These are phyloP conservation scores for human (Homo sapiens) DNA, from an alignment of 2,113 vertebrate genomes.

Conservation along the genomic window DNA sequence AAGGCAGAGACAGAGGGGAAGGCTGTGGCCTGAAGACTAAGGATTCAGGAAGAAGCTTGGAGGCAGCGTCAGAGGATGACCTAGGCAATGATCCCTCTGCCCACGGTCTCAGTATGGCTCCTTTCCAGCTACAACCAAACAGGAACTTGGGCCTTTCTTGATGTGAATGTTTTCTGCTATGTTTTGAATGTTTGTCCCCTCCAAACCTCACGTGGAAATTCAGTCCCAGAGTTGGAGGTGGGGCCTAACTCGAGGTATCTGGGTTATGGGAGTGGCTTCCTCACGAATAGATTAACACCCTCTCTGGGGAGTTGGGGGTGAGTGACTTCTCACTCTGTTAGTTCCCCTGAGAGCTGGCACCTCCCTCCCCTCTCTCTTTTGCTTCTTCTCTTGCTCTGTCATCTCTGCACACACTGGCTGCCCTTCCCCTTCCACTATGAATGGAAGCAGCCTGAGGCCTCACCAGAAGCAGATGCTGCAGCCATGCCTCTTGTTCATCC, in stretches of 20 bases:
- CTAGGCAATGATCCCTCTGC: background rate
- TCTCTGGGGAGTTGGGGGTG: too few relatives aligned
- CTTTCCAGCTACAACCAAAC: background rate
- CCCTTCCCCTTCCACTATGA: background rate
- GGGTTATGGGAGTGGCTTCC: background rate
- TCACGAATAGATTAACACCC: background rate
- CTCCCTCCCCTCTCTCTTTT: too few relatives aligned
- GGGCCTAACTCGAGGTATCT: background rate
- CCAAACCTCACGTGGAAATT: background rate
- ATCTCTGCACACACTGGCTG: too few relatives aligned
- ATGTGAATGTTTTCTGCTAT: background rate
- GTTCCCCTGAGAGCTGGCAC: too few relatives aligned
- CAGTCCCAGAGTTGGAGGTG: background rate
- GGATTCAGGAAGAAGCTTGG: background rate
- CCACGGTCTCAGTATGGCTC: background rate
- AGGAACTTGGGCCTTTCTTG: background rate
- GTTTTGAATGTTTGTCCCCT: background rate
- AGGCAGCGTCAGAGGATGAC: background rate
- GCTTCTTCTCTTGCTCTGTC: too few relatives aligned
- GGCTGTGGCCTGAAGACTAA: background rate
- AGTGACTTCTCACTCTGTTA: too few relatives aligned
- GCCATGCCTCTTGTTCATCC: background rate
- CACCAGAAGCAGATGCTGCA: background rate
- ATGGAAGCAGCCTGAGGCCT: background rate
- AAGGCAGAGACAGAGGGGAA: background rate